Conservation (phyloP, 1,140 invertebrate species). For the Orchestia grillus region DNA sequence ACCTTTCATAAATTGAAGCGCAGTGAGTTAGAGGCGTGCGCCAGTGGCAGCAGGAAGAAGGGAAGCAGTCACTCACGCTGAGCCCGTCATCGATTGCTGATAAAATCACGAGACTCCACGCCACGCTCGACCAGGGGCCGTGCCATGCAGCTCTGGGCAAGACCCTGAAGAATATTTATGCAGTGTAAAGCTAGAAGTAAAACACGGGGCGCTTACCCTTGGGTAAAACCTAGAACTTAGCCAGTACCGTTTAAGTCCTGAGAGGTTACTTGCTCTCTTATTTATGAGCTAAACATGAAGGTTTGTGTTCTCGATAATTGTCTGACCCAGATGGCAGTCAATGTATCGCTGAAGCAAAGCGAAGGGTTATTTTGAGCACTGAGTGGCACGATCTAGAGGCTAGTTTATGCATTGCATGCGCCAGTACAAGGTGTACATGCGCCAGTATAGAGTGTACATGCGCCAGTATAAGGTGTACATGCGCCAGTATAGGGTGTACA, state of each 20-base stretch:
- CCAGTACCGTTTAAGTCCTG: not conserved
- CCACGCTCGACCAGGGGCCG: not conserved
- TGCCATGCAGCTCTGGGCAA: not conserved
- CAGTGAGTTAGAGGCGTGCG: not conserved
- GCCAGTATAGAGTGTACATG: too few relatives aligned
- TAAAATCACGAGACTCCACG: conserved; percentile 4
- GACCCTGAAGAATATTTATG: not conserved
- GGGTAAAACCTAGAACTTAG: not conserved
- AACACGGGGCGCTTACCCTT: not conserved
- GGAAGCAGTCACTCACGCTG: not conserved
- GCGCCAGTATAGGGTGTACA: not conserved
- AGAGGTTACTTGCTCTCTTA: not conserved
- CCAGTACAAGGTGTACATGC: not conserved
- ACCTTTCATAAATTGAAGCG: not conserved
- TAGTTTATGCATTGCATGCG: not conserved
- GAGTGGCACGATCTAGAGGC: not conserved
- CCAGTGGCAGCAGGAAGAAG: not conserved
- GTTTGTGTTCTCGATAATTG: not conserved
- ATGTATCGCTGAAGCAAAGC: not conserved
- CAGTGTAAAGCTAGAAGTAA: not conserved
- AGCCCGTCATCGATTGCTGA: conserved; percentile 47
- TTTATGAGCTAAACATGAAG: not conserved
- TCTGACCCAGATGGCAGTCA: not conserved
- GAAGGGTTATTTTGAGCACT: not conserved
- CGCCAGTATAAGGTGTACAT: too few relatives aligned